Base-by-base conservation (phyloP, 1,140 invertebrate species). In the Helicoverpa armigera region DNA sequence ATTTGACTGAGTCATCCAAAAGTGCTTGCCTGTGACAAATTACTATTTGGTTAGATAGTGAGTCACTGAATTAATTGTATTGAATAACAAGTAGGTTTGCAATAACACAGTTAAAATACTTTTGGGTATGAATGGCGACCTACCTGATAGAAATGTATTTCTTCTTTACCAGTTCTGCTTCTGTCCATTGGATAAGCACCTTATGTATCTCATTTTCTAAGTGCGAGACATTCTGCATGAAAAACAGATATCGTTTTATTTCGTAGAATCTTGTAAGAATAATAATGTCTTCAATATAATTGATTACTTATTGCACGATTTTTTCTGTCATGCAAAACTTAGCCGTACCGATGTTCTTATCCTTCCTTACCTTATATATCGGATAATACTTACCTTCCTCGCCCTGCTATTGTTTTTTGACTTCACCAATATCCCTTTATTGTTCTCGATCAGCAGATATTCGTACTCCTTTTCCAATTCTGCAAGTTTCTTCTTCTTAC, bases 181-280 rank as follows among this genome's bases (percentile, higher is more conserved):
- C 97, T 91, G 97, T 97, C 95, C 97, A 97, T 94, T 98, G 97
- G 51, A 98, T 96, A 70, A 97, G 96, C 3, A 97, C 96, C 81
- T 96, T 96, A 87, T 98, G 97, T 56, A 97, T 97, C 87, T 96
- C 96, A 92, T 97, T 98, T 91, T 97, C 97, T 79, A 98, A 91
- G 80, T 96, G 96, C 3, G 96, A 96, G 3, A 97, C 96, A 81
- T 96, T 95, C 97, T 98, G 88, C 50, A 89, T 4, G 50, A 16
- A 51, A 48, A 67, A 43, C 5, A 43, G 35, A 23, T 23, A 23
- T 1, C 23, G 2, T 23, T 0, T 1, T 1, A 23, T 23, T 0
- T 23, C 2, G 35, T 43, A 43, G 7, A 43, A 43, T 43, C 4
- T 43, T 7, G 35, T 43, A 43, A 43, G 0, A 5, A 43, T 43